Evolutionary conservation across 2,888 invertebrate species (phyloP).

Genomic region (Bugula neritina): DNA sequence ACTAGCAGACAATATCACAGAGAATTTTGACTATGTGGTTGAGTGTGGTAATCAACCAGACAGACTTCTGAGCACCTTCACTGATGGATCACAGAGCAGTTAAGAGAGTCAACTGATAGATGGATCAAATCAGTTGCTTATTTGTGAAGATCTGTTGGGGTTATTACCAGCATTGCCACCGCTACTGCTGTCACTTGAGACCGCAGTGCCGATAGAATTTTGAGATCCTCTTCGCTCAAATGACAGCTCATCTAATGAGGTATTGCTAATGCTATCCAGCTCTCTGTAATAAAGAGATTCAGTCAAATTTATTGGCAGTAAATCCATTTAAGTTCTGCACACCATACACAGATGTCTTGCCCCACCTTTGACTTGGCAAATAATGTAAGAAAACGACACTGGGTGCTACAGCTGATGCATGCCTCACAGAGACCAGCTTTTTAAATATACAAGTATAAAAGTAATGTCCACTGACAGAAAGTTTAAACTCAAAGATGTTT

Average conservation of each 20-base stretch:
- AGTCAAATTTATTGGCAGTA: too few relatives aligned
- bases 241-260: slow-evolving; percentile 51
- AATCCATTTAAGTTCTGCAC: too few relatives aligned
- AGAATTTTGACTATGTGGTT: too few relatives aligned
- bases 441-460: too few relatives aligned
- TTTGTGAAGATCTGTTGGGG: slow-evolving; percentile 18
- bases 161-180: slow-evolving; percentile 58
- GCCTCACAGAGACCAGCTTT: too few relatives aligned
- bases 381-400: too few relatives aligned
- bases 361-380: too few relatives aligned
- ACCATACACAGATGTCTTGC: too few relatives aligned
- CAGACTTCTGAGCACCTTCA: not conserved
- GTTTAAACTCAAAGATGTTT: not conserved
- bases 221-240: slow-evolving; percentile 59
- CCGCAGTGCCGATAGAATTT: slow-evolving; percentile 59
- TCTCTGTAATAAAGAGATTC: slow-evolving; percentile 17
- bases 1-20: slow-evolving; percentile 7
- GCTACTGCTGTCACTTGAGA: slow-evolving; percentile 82
- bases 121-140: slow-evolving; percentile 26
- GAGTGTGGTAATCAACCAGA: not conserved
- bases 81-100: slow-evolving; percentile 14
- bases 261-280: slow-evolving; percentile 72
- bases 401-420: too few relatives aligned
- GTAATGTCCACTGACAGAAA: too few relatives aligned
- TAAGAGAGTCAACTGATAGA: too few relatives aligned